Evolutionary conservation across 2,797 vertebrate genomes (phyloP).

Genomic region (Acrossocheilus wenchowensis): DNA sequence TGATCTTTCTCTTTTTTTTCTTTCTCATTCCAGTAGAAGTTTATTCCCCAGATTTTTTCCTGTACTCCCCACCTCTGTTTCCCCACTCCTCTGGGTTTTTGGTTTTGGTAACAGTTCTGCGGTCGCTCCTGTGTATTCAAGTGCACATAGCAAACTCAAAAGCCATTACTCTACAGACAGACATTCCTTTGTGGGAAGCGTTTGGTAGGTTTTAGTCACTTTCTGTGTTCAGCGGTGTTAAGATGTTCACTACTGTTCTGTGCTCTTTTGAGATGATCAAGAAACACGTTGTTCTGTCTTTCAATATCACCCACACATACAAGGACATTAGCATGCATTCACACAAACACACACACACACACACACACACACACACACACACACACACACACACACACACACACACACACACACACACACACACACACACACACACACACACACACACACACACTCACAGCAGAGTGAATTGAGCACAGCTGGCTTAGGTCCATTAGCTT

Average conservation of each 20-base stretch:
- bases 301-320: conserved; percentile 26
- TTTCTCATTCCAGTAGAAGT: conserved; percentile 60
- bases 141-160: conserved; percentile 46
- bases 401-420: conserved; percentile 43
- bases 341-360: conserved; percentile 35
- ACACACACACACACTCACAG: conserved; percentile 33
- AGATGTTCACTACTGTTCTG: conserved; percentile 48
- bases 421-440: conserved; percentile 43
- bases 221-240: conserved; percentile 24
- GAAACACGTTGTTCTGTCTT: not conserved
- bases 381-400: conserved; percentile 36
- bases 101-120: conserved; percentile 46
- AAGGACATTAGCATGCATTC: conserved; percentile 8
- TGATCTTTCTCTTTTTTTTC: conserved; percentile 70
- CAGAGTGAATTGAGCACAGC: conserved; percentile 17
- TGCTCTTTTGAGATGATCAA: conserved; percentile 12
- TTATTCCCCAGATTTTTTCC: conserved; percentile 51
- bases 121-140: conserved; percentile 46
- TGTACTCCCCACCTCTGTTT: conserved; percentile 42
- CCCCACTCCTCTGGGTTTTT: conserved; percentile 32
- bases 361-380: conserved; percentile 43
- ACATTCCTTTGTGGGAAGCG: conserved; percentile 53
- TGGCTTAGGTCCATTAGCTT: conserved; percentile 66
- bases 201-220: conserved; percentile 39
- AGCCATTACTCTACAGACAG: conserved; percentile 52